Base-by-base conservation (phyloP, 2,113 vertebrate genomes). In the Eira barbara region DNA sequence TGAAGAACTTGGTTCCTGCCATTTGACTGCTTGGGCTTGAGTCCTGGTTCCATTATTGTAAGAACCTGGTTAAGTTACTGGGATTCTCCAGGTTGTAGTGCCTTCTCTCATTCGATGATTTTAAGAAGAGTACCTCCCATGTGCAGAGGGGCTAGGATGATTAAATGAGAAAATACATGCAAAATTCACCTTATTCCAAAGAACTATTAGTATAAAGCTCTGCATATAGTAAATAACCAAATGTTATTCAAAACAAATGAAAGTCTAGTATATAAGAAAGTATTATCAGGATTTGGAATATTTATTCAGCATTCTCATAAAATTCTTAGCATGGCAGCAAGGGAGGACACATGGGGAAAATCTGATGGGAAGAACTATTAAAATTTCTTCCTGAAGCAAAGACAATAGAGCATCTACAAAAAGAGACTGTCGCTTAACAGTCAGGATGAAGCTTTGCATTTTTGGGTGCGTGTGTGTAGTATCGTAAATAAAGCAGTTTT, bases 21-120 rank as follows among this genome's bases (percentile, higher is more conserved):
- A 15, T 69, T 31, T 94, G 36, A 80, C 49, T 67, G 9, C 57
- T 67, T 86, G 73, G 52, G 11, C 20, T 42, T 69, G 65, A 78
- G 36, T 94, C n/a, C 20, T 76, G 61, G 34, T 57, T 85, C 8
- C 29, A 42, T 59, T 85, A n/a, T 73, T 73, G 3, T 85, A 71
- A 94, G 67, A 71, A 65, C 52, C 81, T 91, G 18, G 4, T 63
- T 85, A 86, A 76, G n/a, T 87, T 91, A 71, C 65, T 97, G 90
- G 27, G 83, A 0, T 90, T 94, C 10, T 88, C 39, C n/a, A 71
- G 18, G 27, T 57, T 12, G 6, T 3, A 45, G 13, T 65, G 14
- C 52, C 47, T 55, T 92, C 82, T 83, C 39, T 74, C 90, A 15
- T 11, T 86, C 47, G 42, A 10, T 8, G 20, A 76, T 73, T 76